A percentile compares a stretch with the other conserved stretches of the same genome.
phyloP scores from a whole-genome alignment of 2,888 invertebrate genomes.

The Achlya flavicornis region DNA sequence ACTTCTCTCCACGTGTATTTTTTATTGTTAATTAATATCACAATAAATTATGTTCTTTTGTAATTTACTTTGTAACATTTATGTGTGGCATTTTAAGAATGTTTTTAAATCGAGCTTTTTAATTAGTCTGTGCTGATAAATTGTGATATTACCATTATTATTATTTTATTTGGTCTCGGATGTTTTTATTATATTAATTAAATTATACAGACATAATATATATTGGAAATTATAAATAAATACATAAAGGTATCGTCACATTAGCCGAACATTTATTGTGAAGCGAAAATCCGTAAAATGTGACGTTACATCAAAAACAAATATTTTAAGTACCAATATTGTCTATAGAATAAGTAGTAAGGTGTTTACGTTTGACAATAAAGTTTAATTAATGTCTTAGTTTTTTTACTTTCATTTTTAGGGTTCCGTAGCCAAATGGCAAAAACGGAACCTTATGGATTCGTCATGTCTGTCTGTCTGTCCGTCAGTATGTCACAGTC shows the following conservation, averaged over 20 bases:
- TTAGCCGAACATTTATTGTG: too few relatives aligned
- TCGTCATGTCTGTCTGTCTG: too few relatives aligned
- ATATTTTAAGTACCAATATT: constrained; percentile 2
- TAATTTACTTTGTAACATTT: neutral
- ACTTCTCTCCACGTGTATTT: neutral
- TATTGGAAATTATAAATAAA: neutral
- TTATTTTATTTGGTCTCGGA: neutral
- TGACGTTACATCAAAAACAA: neutral
- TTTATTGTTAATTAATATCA: neutral
- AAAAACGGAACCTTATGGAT: too few relatives aligned
- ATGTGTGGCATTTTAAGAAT: neutral
- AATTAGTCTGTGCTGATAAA: constrained; percentile 2
- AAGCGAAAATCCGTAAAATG: neutral
- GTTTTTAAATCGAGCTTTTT: neutral
- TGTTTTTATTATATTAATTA: neutral
- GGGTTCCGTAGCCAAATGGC: constrained; percentile 19
- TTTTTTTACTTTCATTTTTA: constrained; percentile 21
- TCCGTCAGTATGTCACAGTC: too few relatives aligned
- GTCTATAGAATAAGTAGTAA: constrained; percentile 24
- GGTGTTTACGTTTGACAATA: constrained; percentile 43
- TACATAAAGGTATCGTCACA: neutral
- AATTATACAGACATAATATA: neutral
- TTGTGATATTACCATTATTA: neutral
- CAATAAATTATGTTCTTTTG: neutral
- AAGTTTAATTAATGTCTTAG: constrained; percentile 35